Evolutionary conservation across 2,113 vertebrate genomes (phyloP).

Genomic region (Epinephelus moara): DNA sequence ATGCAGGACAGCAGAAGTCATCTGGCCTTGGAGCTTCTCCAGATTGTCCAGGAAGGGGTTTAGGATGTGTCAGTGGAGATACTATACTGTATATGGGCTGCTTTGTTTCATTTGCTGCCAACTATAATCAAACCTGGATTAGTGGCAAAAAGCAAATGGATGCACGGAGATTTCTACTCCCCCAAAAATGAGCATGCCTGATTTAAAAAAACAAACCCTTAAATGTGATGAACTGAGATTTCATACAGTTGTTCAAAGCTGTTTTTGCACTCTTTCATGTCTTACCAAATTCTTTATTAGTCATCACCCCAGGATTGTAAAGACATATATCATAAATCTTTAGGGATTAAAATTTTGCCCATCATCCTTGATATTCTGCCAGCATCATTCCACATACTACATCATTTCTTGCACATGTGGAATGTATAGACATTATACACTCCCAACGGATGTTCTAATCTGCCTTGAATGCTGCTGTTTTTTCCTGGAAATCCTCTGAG

Average conservation of each 20-base stretch:
- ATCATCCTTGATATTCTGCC: slow-evolving; percentile 4
- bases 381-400: neutral
- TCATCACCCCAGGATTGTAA: neutral
- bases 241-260: neutral
- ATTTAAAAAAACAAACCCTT: too few relatives aligned
- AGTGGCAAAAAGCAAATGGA: neutral
- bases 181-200: neutral
- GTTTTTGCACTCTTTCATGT: neutral
- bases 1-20: neutral
- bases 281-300: neutral
- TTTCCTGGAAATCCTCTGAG: slow-evolving; percentile 34
- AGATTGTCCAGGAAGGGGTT: neutral
- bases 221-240: neutral
- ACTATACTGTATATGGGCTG: neutral
- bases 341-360: neutral
- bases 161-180: neutral
- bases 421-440: slow-evolving; percentile 8
- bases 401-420: slow-evolving; percentile 23
- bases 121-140: neutral
- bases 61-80: neutral
- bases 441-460: neutral
- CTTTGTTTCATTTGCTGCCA: neutral
- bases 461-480: neutral
- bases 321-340: neutral
- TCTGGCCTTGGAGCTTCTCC: neutral